Conservation (phyloP, 2,797 vertebrate species). For the Bryconaethiops microstoma region DNA sequence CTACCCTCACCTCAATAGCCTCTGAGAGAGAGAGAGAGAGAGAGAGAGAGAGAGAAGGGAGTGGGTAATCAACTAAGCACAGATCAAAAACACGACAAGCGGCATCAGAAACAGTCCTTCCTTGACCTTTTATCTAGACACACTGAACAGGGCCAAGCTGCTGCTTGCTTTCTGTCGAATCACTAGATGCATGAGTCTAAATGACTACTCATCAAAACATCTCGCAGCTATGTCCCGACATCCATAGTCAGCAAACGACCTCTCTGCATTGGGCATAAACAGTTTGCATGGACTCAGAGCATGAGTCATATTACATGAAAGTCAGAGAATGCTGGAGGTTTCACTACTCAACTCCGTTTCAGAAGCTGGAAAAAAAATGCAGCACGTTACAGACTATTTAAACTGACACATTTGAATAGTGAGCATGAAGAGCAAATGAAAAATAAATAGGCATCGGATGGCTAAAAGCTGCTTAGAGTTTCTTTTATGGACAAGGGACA, state of each 20-base stretch:
- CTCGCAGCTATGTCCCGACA: not conserved
- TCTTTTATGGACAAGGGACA: conserved; percentile 23
- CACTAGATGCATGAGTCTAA: conserved; percentile 13
- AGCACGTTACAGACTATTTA: conserved; percentile 14
- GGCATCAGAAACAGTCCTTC: not conserved
- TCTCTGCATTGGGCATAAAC: conserved; percentile 6
- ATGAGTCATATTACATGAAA: conserved; percentile 22
- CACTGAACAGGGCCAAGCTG: conserved; percentile 15
- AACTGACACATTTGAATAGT: conserved; percentile 7
- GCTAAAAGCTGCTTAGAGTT: conserved; percentile 41
- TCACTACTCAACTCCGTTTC: not conserved
- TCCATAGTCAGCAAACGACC: conserved; percentile 9
- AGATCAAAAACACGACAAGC: not conserved
- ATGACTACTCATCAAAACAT: conserved; percentile 30
- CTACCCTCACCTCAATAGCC: not conserved
- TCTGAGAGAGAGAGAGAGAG: not conserved
- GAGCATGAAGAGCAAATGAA: not conserved
- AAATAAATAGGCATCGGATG: not conserved
- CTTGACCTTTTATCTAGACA: conserved; percentile 36
- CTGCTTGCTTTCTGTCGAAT: conserved; percentile 10
- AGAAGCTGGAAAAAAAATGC: not conserved
- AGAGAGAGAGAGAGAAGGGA: not conserved
- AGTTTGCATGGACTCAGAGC: not conserved
- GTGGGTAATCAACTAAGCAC: conserved; percentile 28
- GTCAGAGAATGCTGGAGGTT: conserved; percentile 6